phyloP scores from a whole-genome alignment of 2,797 vertebrate genomes.

The Varecia variegata region DNA sequence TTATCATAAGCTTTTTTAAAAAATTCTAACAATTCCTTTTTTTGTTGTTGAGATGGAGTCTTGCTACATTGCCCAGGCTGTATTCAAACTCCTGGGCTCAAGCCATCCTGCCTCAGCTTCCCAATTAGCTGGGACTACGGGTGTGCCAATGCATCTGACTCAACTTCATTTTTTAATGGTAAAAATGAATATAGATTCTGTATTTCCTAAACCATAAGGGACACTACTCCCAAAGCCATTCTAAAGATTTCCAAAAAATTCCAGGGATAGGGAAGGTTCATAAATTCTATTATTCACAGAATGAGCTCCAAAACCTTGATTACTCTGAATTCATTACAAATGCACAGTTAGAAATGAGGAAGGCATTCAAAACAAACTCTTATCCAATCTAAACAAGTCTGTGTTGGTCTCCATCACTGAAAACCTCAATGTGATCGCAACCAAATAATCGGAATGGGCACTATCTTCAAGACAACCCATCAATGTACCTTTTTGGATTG shows the following conservation, averaged over 20 bases:
- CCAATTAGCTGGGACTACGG: not conserved
- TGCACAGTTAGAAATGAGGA: not conserved
- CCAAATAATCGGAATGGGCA: not conserved
- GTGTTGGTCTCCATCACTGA: not conserved
- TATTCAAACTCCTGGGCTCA: not conserved
- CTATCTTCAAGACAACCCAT: not conserved
- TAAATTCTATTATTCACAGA: not conserved
- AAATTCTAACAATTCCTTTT: not conserved
- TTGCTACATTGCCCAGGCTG: not conserved
- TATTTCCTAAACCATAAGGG: slow-evolving; percentile 45
- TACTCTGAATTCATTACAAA: not conserved
- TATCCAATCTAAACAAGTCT: not conserved
- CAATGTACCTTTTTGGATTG: not conserved
- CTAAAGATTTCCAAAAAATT: not conserved
- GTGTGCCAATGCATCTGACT: not conserved
- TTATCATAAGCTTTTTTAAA: not conserved
- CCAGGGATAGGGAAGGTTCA: not conserved
- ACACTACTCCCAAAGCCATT: slow-evolving; percentile 58
- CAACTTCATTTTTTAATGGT: not conserved
- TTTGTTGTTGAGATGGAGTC: not conserved
- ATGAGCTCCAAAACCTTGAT: not conserved
- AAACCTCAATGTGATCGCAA: not conserved
- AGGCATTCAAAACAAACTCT: not conserved
- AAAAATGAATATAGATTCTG: not conserved
- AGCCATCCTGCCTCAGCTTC: not conserved